Base-by-base conservation (phyloP, 1,140 invertebrate genomes). In the Heliconius hewitsoni region DNA sequence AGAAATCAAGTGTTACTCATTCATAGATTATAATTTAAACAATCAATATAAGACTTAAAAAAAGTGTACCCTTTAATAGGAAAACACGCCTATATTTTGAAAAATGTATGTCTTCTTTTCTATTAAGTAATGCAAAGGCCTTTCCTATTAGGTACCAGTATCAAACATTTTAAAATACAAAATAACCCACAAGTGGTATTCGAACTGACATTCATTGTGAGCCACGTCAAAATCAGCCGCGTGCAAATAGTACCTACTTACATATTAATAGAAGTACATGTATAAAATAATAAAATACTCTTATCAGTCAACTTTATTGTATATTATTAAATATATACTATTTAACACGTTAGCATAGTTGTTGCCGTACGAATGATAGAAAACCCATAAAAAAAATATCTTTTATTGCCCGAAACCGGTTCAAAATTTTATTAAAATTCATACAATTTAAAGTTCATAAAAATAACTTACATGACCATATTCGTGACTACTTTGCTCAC, bases 401-500 rank as follows among this genome's bases (percentile, higher is more conserved):
- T 13, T 30, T 66, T 66, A 66, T 60, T 9, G 9, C 19, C n/a
- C 55, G 18, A 60, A 60, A 66, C 23, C 13, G 23, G 60, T n/a
- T 66, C 27, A 30, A 16, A 66, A 30, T 66, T 79, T 57, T 55
- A 75, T 57, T 74, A 13, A 71, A 75, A 37, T 34, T 76, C 18
- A 50, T 70, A 42, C 8, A 78, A 73, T n/a, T 75, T 60, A 46
- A 79, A 71, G 6, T 30, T 42, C 34, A 46, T 73, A 73, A 80
- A 37, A 80, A 34, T 23, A 78, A 73, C 18, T 16, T 30, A 71
- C 27, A 71, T 66, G 8, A 73, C 57, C 46, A 27, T 66, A 72
- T 73, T 73, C 79, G 79, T 80, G 79, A 73, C 74, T 50, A 13
- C 9, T 80, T 73, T 73, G 46, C 34, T 71, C 73, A 80, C 74